These are phyloP conservation scores for Clepsis dumicolana DNA, from an alignment of 2,888 invertebrate species.

Conservation along the genomic window DNA sequence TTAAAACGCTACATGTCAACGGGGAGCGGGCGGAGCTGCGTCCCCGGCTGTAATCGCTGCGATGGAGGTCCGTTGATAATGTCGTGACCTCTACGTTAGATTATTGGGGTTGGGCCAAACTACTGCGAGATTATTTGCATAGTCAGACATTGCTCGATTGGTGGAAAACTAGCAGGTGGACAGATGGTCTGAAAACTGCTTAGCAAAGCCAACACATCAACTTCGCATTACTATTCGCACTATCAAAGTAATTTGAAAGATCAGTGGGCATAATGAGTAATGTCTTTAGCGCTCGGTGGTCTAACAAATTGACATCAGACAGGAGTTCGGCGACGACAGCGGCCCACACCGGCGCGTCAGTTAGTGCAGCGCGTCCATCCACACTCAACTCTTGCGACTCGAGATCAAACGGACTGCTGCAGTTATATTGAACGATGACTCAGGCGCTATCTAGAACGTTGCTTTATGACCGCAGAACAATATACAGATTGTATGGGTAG, in stretches of 20 bases:
- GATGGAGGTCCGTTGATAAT: conserved; percentile 76
- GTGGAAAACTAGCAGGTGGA: conserved; percentile 16
- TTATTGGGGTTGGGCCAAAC: conserved; percentile 51
- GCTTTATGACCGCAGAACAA: conserved; percentile 36
- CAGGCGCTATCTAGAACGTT: conserved; percentile 36
- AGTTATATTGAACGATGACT: conserved; percentile 38
- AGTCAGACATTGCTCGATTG: conserved; percentile 26
- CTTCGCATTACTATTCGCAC: neutral
- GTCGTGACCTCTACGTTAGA: conserved; percentile 71
- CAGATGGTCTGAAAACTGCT: neutral
- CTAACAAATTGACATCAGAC: conserved; percentile 36
- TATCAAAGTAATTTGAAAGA: neutral
- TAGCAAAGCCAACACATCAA: neutral
- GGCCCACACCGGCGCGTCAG: conserved; percentile 23
- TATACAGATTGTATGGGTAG: conserved; percentile 24
- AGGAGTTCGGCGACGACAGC: conserved; percentile 30
- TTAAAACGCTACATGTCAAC: conserved; percentile 85
- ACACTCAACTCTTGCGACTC: conserved; percentile 20
- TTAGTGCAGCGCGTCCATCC: conserved; percentile 36
- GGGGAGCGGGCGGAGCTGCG: conserved; percentile 64
- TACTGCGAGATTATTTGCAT: conserved; percentile 52
- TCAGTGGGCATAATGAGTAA: conserved; percentile 3
- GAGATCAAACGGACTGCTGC: conserved; percentile 36
- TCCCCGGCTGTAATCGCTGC: conserved; percentile 68
- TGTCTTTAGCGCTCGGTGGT: conserved; percentile 31